phyloP scores from a whole-genome alignment of 2,888 invertebrate genomes.

The Prosopocoilus inquinatus region DNA sequence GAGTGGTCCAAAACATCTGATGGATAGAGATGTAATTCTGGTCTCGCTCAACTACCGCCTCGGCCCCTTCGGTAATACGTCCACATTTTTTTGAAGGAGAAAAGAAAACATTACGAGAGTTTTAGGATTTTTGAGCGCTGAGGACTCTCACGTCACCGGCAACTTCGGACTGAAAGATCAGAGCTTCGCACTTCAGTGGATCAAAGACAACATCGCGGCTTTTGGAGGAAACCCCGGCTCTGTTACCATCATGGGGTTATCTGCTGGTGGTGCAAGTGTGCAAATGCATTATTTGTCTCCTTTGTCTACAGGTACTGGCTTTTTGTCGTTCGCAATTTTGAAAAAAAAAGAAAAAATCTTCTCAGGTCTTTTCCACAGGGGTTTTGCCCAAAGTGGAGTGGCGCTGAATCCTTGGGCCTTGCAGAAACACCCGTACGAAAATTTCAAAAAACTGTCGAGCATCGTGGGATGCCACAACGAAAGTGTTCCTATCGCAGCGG shows the following conservation, averaged over 20 bases:
- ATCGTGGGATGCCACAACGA: conserved; percentile 60
- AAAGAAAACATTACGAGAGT: neutral
- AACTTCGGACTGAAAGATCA: conserved; percentile 73
- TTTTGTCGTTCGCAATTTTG: conserved; percentile 52
- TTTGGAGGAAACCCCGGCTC: conserved; percentile 69
- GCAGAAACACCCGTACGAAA: conserved; percentile 55
- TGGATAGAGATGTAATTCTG: conserved; percentile 61
- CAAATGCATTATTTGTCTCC: conserved; percentile 68
- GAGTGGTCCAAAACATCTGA: conserved; percentile 54
- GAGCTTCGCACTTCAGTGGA: conserved; percentile 64
- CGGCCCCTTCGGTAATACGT: conserved; percentile 58
- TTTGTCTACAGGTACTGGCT: conserved; percentile 45
- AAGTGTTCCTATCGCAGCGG: conserved; percentile 55
- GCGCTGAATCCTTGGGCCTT: conserved; percentile 58
- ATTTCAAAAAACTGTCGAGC: conserved; percentile 58
- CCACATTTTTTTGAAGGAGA: neutral
- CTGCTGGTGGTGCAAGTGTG: conserved; percentile 70
- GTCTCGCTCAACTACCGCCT: conserved; percentile 67
- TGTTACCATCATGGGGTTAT: conserved; percentile 64
- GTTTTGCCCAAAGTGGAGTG: conserved; percentile 67
- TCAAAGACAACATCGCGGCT: conserved; percentile 61
- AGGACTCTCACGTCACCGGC: conserved; percentile 62
- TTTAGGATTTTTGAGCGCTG: conserved; percentile 69
- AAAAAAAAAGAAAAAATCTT: no score
- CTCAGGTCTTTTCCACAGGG: conserved; percentile 55